A percentile compares a stretch with the other conserved stretches of the same genome.
Evolutionary conservation across 2,797 vertebrate species (phyloP).

Genomic region (Hippopotamyrus pictus): DNA sequence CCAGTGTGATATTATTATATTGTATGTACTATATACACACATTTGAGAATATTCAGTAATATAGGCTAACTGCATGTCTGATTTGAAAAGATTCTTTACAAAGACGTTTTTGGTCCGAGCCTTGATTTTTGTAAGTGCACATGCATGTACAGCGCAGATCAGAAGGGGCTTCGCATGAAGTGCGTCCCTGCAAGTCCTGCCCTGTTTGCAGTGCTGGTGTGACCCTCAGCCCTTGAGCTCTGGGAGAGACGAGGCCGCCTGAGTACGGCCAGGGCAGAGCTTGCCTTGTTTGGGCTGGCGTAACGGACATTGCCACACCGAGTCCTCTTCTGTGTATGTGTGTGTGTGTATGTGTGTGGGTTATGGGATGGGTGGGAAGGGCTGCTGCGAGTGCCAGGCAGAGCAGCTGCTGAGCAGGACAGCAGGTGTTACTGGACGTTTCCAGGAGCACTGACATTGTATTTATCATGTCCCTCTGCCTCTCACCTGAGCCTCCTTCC

Average conservation of each 20-base stretch:
- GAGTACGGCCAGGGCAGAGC: constrained; percentile 33
- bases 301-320: constrained; percentile 15
- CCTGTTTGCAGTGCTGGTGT: not conserved
- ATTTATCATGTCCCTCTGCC: not conserved
- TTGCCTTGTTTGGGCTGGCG: constrained; percentile 61
- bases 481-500: not conserved
- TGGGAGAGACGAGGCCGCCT: constrained; percentile 21
- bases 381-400: not conserved
- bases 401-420: constrained; percentile 40
- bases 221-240: constrained; percentile 21
- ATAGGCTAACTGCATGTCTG: not conserved
- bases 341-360: not conserved
- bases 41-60: not conserved
- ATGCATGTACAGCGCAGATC: not conserved
- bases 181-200: not conserved
- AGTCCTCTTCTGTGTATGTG: not conserved
- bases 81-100: not conserved
- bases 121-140: not conserved
- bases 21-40: not conserved
- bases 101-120: not conserved
- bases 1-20: not conserved
- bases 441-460: constrained; percentile 59
- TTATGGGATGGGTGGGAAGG: not conserved
- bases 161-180: not conserved
- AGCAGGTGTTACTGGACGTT: constrained; percentile 70